phyloP scores from a whole-genome alignment of 2,113 vertebrate species.

The Siphamia tubifer region DNA sequence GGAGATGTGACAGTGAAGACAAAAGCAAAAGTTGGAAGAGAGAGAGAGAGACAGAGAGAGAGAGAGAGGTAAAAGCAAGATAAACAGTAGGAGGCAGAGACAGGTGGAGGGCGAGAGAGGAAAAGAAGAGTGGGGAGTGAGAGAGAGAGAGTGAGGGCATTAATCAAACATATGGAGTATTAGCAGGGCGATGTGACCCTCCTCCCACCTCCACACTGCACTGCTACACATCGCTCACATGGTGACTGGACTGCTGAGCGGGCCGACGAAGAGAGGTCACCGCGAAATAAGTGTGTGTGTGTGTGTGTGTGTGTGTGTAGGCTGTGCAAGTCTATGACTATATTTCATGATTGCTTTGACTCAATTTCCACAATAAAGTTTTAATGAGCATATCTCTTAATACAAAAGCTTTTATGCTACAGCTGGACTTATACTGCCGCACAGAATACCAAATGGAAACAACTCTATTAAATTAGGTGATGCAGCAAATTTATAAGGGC shows the following conservation, averaged over 20 bases:
- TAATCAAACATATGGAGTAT: conserved; percentile 67
- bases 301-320: conserved; percentile 10
- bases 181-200: conserved; percentile 58
- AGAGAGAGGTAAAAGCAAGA: conserved; percentile 9
- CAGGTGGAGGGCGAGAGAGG: conserved; percentile 17
- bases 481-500: no score
- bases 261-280: conserved; percentile 47
- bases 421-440: not conserved
- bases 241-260: conserved; percentile 61
- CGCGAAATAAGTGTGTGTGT: not conserved
- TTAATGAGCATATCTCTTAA: not conserved
- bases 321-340: not conserved
- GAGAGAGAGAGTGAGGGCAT: conserved; percentile 38
- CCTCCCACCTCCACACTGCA: conserved; percentile 22
- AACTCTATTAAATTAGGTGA: no score
- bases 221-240: conserved; percentile 51
- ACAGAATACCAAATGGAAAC: no score
- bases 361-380: not conserved
- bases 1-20: not conserved
- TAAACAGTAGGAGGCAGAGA: conserved; percentile 2
- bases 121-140: not conserved
- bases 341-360: not conserved
- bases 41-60: conserved; percentile 14
- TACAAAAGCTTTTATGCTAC: not conserved
- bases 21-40: not conserved